Evolutionary conservation across 2,113 vertebrate genomes (phyloP), one percentile per base, ranked within the genome.

Genomic region (Macaca mulatta): DNA sequence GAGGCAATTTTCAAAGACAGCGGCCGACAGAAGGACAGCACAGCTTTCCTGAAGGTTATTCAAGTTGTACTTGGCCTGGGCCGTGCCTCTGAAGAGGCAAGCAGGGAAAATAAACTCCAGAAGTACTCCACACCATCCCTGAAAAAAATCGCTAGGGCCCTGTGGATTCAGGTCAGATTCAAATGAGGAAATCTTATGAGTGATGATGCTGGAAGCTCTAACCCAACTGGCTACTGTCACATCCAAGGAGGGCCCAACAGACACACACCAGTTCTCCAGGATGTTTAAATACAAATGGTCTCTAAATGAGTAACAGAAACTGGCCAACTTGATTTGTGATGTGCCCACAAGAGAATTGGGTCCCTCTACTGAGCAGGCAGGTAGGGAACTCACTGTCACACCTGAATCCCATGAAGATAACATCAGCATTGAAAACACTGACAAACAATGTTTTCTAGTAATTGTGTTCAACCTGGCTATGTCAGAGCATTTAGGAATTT

Each of bases 1-100:
- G 99, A 99, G 99, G 99, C 99, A 99, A 99, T 99, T 99, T 99
- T 99, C 99, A 99, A 99, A 99, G 99, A 99, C 99, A 99, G 99
- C 99, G 98, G 98, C 99, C 98, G 94, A 99, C 96, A 98, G 99
- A 99, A 99, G 99, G 99, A 99, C 99, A 99, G 99, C 99, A 98
- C 98, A 99, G 99, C 99, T 99, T 98, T 99, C 98, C 99, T 99
- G 99, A 99, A 99, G 99, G 99, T 99, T 99, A 99, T 99, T 99
- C 99, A 99, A 99, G 99, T 99, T 99, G 99, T 99, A 99, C 99
- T 99, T 99, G 99, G 99, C 99, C 99, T 99, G 99, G 98, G 98
- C 98, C 90, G 14, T 96, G 98, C 96, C 98, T 98, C 96, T 0
- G 3, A 99, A 97, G 95, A 98, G 92, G 96, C 14, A n/a, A 64